These are phyloP conservation scores for Drosophila orena DNA, from an alignment of 1,140 invertebrate genomes.

Conservation along the genomic window DNA sequence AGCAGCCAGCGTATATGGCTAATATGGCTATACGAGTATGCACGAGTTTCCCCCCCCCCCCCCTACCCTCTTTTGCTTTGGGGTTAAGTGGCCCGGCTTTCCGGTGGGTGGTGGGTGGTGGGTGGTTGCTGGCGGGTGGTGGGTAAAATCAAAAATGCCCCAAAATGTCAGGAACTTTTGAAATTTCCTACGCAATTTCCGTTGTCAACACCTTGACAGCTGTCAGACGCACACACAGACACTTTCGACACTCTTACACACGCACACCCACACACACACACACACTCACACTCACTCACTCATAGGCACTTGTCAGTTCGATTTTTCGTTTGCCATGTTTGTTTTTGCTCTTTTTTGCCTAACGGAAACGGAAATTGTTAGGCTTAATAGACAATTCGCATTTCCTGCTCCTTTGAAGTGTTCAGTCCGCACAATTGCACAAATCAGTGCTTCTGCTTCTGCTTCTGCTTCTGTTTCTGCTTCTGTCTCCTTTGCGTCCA, in stretches of 20 bases:
- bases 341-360: constrained; percentile 28
- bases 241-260: constrained; percentile 20
- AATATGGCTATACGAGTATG: neutral
- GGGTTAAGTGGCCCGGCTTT: constrained; percentile 30
- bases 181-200: constrained; percentile 81
- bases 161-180: constrained; percentile 64
- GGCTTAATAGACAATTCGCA: constrained; percentile 81
- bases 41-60: neutral
- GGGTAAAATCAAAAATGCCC: constrained; percentile 15
- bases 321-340: constrained; percentile 10
- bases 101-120: neutral
- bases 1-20: neutral
- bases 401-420: constrained; percentile 61
- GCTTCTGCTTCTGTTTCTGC: too few species aligned
- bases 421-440: constrained; percentile 54
- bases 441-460: constrained; percentile 36
- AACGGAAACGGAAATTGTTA: constrained; percentile 81
- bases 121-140: too few species aligned
- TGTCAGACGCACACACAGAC: constrained; percentile 64
- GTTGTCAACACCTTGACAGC: constrained; percentile 79
- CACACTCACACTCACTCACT: neutral
- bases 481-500: neutral
- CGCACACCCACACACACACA: constrained; percentile 21
- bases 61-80: neutral
- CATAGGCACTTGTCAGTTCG: constrained; percentile 9